Evolutionary conservation across 2,888 invertebrate genomes (phyloP).

Genomic region (Lasioglossum zephyrum): DNA sequence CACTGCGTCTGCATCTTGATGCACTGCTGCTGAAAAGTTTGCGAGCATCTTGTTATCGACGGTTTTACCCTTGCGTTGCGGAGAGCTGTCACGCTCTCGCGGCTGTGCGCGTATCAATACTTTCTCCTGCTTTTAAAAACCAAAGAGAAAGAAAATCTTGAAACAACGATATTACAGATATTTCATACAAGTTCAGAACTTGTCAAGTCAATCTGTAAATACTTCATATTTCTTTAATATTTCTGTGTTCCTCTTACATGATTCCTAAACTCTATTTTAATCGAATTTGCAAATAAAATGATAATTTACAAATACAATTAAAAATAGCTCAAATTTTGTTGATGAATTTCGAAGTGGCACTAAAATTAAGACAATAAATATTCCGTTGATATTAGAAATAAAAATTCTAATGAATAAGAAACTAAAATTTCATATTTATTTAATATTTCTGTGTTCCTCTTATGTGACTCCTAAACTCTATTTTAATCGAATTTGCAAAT

Average conservation of each 20-base stretch:
- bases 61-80: not conserved
- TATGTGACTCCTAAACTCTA: not conserved
- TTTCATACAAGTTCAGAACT: not conserved
- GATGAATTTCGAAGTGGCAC: too few relatives aligned
- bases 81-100: not conserved
- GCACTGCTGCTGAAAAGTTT: slow-evolving; percentile 9
- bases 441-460: not conserved
- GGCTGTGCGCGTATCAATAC: not conserved
- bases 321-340: not conserved
- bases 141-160: too few relatives aligned
- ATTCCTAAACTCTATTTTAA: not conserved
- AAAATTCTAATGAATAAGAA: too few relatives aligned
- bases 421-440: too few relatives aligned
- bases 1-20: slow-evolving; percentile 8
- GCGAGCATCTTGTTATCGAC: not conserved
- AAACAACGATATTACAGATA: not conserved
- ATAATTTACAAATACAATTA: not conserved
- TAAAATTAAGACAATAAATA: too few relatives aligned
- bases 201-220: not conserved
- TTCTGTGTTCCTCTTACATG: not conserved
- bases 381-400: too few relatives aligned
- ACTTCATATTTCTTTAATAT: too few relatives aligned
- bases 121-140: not conserved
- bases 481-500: not conserved
- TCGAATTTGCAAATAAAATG: not conserved